Base-by-base conservation (phyloP, 2,797 vertebrate genomes). In the Acanthopagrus latus region DNA sequence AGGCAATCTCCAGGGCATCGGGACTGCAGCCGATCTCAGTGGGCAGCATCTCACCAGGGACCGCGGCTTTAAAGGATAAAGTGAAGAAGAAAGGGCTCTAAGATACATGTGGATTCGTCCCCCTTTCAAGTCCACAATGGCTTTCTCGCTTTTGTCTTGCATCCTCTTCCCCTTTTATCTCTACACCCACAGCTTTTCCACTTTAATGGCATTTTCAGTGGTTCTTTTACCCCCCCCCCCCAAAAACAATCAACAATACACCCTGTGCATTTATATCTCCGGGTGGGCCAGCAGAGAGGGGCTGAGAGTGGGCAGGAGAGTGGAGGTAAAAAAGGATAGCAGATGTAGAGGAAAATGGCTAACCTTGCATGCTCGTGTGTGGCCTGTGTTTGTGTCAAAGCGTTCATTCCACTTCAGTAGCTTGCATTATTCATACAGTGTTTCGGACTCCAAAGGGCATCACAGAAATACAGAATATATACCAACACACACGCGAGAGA, bases 391-490 rank as follows among this genome's bases (percentile, higher is more conserved):
- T 78, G 77, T 65, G 51, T 82, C 70, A 66, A 73, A 63, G 66
- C 64, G 59, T 85, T 80, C 80, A 77, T 82, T 83, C 79, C 43
- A 70, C 64, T 77, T 85, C 27, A 80, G 43, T 58, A 64, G 72
- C 72, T 67, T 88, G 59, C 79, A 87, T 89, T 89, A 92, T 89
- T 87, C 64, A 91, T 87, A 59, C 25, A 44, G 60, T 64, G 71
- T 71, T 82, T 78, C 64, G 80, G 83, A 80, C 18, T 57, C 59
- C 81, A 71, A 74, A 69, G 85, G 9, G 76, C 41, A 59, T 29
- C 59, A 58, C 33, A 51, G 55, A 77, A 54, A 82, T 41, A 69
- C 29, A 87, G 74, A 74, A 48, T 64, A 64, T 55, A 64, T 58
- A 57, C 21, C 14, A 76, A 29, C 55, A 52, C 51, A 65, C 65